phyloP scores from a whole-genome alignment of 2,797 vertebrate species.

The Prunella strophiata region DNA sequence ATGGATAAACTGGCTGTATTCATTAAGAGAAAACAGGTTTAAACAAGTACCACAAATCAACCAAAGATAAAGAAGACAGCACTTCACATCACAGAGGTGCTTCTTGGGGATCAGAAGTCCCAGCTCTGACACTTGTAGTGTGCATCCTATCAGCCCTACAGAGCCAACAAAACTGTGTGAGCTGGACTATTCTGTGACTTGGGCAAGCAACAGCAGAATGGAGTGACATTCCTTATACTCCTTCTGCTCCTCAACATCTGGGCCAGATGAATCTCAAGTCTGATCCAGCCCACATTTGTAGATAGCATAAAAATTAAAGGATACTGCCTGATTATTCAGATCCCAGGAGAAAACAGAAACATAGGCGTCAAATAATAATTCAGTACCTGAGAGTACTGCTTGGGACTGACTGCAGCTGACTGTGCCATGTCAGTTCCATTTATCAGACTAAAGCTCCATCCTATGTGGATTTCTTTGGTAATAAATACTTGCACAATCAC shows the following conservation, averaged over 20 bases:
- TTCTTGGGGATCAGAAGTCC: not conserved
- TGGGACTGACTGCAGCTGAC: not conserved
- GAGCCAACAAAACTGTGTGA: not conserved
- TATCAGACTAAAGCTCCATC: not conserved
- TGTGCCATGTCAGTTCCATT: not conserved
- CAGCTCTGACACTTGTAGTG: not conserved
- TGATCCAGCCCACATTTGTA: not conserved
- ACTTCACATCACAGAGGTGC: not conserved
- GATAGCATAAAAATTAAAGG: not conserved
- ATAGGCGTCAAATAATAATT: not conserved
- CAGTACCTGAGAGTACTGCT: not conserved
- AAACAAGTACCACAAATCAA: not conserved
- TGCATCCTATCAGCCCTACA: not conserved
- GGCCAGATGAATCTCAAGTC: not conserved
- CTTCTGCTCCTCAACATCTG: not conserved
- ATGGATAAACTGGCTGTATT: not conserved
- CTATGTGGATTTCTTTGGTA: not conserved
- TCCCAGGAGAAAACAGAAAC: not conserved
- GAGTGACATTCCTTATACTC: not conserved
- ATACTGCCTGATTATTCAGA: not conserved
- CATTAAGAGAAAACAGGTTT: not conserved
- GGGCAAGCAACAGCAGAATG: not conserved
- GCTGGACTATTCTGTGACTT: not conserved
- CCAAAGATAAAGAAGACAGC: not conserved
- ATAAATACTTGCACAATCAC: constrained; percentile 1